Evolutionary conservation across 2,113 vertebrate genomes (phyloP).

Genomic region (Peromyscus leucopus): DNA sequence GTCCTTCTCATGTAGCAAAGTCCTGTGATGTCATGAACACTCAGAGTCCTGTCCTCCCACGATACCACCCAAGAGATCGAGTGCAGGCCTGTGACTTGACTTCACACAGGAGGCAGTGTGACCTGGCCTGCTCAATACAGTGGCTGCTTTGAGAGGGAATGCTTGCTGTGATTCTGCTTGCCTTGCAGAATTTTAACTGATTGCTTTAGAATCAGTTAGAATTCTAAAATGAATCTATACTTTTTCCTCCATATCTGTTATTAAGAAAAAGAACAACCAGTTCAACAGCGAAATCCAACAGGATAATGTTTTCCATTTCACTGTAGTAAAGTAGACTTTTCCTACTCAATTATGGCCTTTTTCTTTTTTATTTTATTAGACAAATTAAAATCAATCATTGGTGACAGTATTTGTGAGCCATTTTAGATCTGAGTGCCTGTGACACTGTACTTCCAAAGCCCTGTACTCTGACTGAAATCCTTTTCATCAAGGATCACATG

Average conservation of each 20-base stretch:
- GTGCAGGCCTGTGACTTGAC: background rate
- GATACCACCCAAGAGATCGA: rapidly evolving
- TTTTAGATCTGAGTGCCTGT: background rate
- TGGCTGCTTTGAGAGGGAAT: background rate
- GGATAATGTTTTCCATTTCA: constrained; percentile 1
- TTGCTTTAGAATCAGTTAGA: background rate
- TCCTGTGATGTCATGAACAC: background rate
- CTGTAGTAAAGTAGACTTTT: background rate
- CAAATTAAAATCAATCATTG: background rate
- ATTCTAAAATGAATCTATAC: constrained; percentile 3
- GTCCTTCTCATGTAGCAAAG: background rate
- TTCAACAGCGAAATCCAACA: background rate
- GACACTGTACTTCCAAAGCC: background rate
- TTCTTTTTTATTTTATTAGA: background rate
- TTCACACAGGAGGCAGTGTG: rapidly evolving
- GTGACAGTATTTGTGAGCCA: background rate
- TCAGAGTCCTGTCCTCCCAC: background rate
- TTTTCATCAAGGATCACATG: background rate
- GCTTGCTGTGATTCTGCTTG: background rate
- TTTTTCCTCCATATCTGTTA: background rate
- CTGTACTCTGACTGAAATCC: background rate
- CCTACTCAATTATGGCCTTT: background rate
- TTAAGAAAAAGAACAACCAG: background rate
- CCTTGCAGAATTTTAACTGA: too few relatives aligned
- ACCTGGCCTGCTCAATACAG: background rate